These are phyloP conservation scores for Diaprepes abbreviatus DNA, from an alignment of 2,888 invertebrate species.

Conservation along the genomic window DNA sequence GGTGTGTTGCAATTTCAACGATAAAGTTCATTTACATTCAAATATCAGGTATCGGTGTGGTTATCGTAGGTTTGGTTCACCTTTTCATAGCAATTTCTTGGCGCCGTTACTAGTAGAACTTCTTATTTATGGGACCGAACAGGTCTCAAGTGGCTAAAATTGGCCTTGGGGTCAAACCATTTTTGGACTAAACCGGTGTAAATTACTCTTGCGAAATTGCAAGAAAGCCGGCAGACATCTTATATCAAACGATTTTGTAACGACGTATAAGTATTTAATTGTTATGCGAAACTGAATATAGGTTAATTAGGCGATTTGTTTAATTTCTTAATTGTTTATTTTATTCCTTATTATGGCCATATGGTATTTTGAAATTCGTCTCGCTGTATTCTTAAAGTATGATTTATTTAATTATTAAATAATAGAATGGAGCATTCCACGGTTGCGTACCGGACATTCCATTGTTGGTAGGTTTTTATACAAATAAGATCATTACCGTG, in stretches of 20 bases:
- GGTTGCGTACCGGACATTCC: no score
- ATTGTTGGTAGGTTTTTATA: no score
- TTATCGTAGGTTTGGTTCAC: constrained; percentile 34
- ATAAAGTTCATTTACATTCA: constrained; percentile 5
- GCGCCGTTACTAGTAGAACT: constrained; percentile 21
- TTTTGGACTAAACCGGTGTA: constrained; percentile 8
- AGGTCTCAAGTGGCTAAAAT: constrained; percentile 29
- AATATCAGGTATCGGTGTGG: constrained; percentile 24
- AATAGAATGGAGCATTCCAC: no score
- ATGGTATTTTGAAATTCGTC: no score
- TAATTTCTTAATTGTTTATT: no score
- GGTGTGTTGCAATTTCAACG: not conserved
- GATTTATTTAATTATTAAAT: no score
- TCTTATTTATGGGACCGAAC: constrained; percentile 20
- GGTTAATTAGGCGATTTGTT: constrained; percentile 7
- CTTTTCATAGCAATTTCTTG: constrained; percentile 26
- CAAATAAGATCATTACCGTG: no score
- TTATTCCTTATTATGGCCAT: no score
- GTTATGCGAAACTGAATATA: not conserved
- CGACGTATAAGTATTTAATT: not conserved
- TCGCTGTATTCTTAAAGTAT: no score
- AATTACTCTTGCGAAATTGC: constrained; percentile 10
- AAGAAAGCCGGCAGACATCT: constrained; percentile 1
- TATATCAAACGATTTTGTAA: not conserved
- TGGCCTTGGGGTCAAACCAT: constrained; percentile 21